Percentiles rank a stretch among this genome's conserved stretches.
These are phyloP conservation scores for Artemia sinica DNA, from an alignment of 2,888 invertebrate species.

Conservation along the genomic window DNA sequence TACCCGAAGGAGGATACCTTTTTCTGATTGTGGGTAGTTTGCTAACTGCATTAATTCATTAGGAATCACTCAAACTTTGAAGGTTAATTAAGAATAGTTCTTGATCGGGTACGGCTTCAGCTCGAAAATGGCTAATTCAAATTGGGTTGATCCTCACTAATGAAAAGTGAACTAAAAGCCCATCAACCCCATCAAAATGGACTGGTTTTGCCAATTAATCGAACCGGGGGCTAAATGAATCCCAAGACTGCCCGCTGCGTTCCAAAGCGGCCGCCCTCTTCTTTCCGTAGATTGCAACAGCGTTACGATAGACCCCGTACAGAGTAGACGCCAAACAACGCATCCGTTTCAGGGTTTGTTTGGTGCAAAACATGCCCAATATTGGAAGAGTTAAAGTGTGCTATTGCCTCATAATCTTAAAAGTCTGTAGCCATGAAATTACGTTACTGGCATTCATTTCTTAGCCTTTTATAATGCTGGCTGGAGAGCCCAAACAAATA, in stretches of 20 bases:
- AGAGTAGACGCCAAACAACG: slow-evolving; percentile 13
- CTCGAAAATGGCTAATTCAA: slow-evolving; percentile 2
- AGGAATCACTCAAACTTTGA: slow-evolving; percentile 14
- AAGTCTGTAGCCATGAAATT: too few relatives aligned
- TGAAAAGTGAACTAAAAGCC: slow-evolving; percentile 13
- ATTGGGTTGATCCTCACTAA: slow-evolving; percentile 12
- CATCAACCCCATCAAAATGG: slow-evolving; percentile 10
- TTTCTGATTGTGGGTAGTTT: background rate
- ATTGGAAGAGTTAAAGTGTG: too few relatives aligned
- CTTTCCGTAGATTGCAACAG: background rate
- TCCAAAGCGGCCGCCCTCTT: slow-evolving; percentile 9
- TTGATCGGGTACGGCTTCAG: background rate
- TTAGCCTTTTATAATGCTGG: too few relatives aligned
- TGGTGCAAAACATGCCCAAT: background rate
- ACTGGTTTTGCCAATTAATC: slow-evolving; percentile 12
- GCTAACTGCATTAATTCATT: slow-evolving; percentile 14
- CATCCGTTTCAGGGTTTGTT: slow-evolving; percentile 14
- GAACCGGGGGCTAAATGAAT: slow-evolving; percentile 8
- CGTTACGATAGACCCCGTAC: slow-evolving; percentile 4
- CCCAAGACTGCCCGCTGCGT: slow-evolving; percentile 11
- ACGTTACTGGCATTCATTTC: too few relatives aligned
- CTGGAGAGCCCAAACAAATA: too few relatives aligned
- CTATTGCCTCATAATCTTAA: too few relatives aligned
- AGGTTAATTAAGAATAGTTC: slow-evolving; percentile 13
- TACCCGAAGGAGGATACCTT: background rate